Evolutionary conservation across 2,888 invertebrate species (phyloP).

Genomic region (Cenopis cana): DNA sequence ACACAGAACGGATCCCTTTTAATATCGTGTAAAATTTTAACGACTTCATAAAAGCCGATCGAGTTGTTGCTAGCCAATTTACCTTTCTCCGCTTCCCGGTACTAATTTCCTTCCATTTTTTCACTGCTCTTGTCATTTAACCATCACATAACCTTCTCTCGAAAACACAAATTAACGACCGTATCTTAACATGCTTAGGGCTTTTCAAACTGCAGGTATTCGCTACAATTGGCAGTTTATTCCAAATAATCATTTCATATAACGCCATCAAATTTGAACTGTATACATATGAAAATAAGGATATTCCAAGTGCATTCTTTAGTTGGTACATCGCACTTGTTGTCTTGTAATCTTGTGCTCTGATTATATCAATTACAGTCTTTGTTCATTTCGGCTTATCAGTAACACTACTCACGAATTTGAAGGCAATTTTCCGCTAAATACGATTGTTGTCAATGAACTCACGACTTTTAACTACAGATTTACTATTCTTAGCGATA

Average conservation of each 20-base stretch:
- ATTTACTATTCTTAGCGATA: slow-evolving; percentile 14
- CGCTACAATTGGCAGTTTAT: slow-evolving; percentile 20
- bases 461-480: slow-evolving; percentile 22
- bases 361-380: slow-evolving; percentile 68
- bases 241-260: slow-evolving; percentile 4
- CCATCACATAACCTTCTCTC: not conserved
- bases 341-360: slow-evolving; percentile 60
- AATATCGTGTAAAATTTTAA: slow-evolving; percentile 5
- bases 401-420: slow-evolving; percentile 38
- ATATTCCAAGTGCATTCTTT: not conserved
- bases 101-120: slow-evolving; percentile 57
- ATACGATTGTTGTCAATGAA: slow-evolving; percentile 26
- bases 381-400: slow-evolving; percentile 50
- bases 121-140: slow-evolving; percentile 29
- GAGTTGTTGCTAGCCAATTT: slow-evolving; percentile 38
- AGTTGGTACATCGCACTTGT: slow-evolving; percentile 44
- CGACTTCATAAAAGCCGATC: slow-evolving; percentile 29
- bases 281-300: not conserved
- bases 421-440: slow-evolving; percentile 30
- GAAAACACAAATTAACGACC: slow-evolving; percentile 7
- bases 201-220: not conserved
- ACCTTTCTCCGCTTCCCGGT: slow-evolving; percentile 59
- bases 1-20: not conserved
- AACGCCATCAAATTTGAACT: slow-evolving; percentile 19
- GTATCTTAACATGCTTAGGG: not conserved